phyloP scores from a whole-genome alignment of 2,888 invertebrate species.

The Micoletzkya japonica region DNA sequence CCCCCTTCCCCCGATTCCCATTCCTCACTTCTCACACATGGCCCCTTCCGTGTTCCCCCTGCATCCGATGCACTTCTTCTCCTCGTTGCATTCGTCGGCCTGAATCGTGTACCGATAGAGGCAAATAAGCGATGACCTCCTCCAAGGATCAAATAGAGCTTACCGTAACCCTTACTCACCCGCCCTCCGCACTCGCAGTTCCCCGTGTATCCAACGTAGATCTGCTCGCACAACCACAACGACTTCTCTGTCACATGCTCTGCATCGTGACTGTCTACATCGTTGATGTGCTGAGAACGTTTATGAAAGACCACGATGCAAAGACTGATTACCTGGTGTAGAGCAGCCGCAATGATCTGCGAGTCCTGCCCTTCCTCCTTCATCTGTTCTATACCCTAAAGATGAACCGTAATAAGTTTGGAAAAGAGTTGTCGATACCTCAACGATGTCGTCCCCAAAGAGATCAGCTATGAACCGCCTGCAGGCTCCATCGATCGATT shows the following conservation, averaged over 20 bases:
- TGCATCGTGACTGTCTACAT: background rate
- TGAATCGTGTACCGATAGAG: background rate
- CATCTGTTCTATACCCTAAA: constrained; percentile 3
- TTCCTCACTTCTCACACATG: constrained; percentile 15
- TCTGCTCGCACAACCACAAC: constrained; percentile 23
- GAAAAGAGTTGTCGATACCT: constrained; percentile 16
- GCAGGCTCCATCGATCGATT: constrained; percentile 10
- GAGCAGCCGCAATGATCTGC: background rate
- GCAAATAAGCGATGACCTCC: no score
- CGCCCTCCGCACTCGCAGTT: constrained; percentile 20
- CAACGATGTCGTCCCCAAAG: constrained; percentile 25
- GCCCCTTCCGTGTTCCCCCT: constrained; percentile 15
- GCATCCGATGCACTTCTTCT: constrained; percentile 6
- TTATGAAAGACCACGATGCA: background rate
- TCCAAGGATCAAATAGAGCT: no score
- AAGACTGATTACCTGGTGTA: background rate
- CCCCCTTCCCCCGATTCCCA: background rate
- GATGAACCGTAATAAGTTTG: background rate
- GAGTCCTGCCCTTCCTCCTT: constrained; percentile 3
- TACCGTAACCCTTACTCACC: constrained; percentile 2
- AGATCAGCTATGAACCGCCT: constrained; percentile 20
- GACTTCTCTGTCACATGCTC: constrained; percentile 3
- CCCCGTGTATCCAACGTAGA: constrained; percentile 21
- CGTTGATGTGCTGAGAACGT: constrained; percentile 15
- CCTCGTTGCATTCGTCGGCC: constrained; percentile 14